These are phyloP conservation scores for Globicephala melas DNA, from an alignment of 2,113 vertebrate genomes.

Conservation along the genomic window DNA sequence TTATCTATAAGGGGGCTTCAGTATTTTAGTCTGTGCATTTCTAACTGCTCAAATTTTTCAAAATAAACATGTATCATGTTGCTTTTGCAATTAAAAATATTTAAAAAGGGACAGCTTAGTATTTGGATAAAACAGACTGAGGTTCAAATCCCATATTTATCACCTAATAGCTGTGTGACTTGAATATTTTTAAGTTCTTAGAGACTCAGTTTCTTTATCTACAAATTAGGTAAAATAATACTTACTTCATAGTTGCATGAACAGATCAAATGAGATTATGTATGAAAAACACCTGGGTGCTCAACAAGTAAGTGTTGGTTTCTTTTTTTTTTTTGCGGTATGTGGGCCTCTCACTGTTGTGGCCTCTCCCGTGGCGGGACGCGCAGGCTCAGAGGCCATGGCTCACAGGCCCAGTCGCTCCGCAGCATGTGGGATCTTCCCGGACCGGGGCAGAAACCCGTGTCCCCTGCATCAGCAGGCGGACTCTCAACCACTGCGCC, in stretches of 20 bases:
- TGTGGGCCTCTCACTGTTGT: too few species aligned
- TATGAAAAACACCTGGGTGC: neutral
- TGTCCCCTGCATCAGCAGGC: too few species aligned
- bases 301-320: neutral
- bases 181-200: slow-evolving; percentile 24
- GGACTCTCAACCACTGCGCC: too few species aligned
- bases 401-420: too few species aligned
- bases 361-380: too few species aligned
- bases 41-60: neutral
- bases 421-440: too few species aligned
- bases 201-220: neutral
- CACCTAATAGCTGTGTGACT: neutral
- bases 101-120: neutral
- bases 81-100: neutral
- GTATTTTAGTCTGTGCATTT: slow-evolving; percentile 16
- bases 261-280: neutral
- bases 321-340: neutral
- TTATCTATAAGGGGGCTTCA: neutral
- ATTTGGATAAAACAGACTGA: neutral
- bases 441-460: too few species aligned
- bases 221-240: neutral
- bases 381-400: too few species aligned
- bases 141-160: neutral
- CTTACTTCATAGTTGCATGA: neutral
- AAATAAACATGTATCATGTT: neutral